Evolutionary conservation across 2,888 invertebrate genomes (phyloP), one percentile per base, ranked within the genome.

Genomic region (Sabatieria punctata): DNA sequence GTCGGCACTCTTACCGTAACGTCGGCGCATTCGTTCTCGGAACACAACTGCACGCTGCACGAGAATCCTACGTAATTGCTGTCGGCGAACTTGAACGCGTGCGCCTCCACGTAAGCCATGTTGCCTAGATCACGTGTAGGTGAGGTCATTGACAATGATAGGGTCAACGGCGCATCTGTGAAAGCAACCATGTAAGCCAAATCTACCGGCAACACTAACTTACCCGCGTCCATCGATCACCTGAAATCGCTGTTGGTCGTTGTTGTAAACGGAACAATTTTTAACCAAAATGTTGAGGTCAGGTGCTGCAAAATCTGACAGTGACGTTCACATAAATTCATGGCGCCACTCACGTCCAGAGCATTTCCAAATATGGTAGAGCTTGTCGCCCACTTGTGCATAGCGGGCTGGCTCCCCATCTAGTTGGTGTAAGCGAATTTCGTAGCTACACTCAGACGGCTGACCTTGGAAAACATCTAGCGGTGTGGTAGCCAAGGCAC

Each of bases 1-100:
- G n/a, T n/a, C n/a, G n/a, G n/a, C n/a, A n/a, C 8, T 30, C 8
- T 11, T 30, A 11, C 30, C 8, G 30, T 30, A 15, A 8, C 8
- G 8, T 15, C 30, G 30, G 8, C 30, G 40, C 8, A 4, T 8
- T 40, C n/a, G 40, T 4, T 11, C 23, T 22, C 22, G 40, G 40
- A 40, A 24, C 40, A 40, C 22, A 40, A 4, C 23, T 40, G 21
- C 22, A 40, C n/a, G 21, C 22, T 40, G 23, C 40, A 40, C 8
- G 19, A 22, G 40, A 40, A 40, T 21, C 40, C 40, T 8, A 40
- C 22, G 23, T 22, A 40, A 11, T 19, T 19, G 23, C 22, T n/a
- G 18, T 37, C 37, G n/a, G 37, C 37, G 37, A 37, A 37, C 37
- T 37, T 37, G 37, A 37, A 37, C 18, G 37, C 37, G 6, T 18